Base-by-base conservation (phyloP, 2,113 vertebrate genomes). In the Channa maculata region DNA sequence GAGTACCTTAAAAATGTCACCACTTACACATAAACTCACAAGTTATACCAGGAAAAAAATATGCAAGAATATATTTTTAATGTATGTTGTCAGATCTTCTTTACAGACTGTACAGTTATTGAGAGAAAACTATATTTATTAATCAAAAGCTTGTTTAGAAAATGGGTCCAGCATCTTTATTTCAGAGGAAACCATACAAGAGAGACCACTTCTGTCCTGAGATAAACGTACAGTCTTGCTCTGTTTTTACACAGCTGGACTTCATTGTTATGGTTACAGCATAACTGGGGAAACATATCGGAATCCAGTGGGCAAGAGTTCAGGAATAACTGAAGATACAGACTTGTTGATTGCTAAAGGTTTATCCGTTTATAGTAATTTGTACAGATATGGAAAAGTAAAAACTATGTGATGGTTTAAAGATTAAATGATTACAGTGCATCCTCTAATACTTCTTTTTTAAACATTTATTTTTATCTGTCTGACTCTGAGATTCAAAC, bases 121-220 rank as follows among this genome's bases (percentile, higher is more conserved):
- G 46, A 24, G 36, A 60, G 24, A 64, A 3, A 6, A 13, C 62
- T 75, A 24, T 75, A 15, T 75, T 66, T 59, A 12, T 57, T 54
- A 54, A 66, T 59, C 8, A 50, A 1, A 9, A 43, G 4, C 12
- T 38, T 37, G 54, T 57, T 33, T 37, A 33, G 54, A 15, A 15
- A 12, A 58, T 24, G 55, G 41, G 6, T n/a, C 48, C 48, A 15
- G 14, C n/a, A 48, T 48, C 12, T 48, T 24, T 48, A 48, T 48
- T 48, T 48, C 12, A 14, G 13, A 48, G 46, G 2, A 45, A 11
- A 11, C 46, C 12, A 14, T 6, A 15, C 5, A 15, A 3, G 3
- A 7, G 14, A 15, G 48, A 50, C 14, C 48, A 3, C 48, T 5
- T 45, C 1, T 24, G 24, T 24, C 24, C 24, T 24, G 24, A 24